Evolutionary conservation across 2,797 vertebrate species (phyloP).

Genomic region (Peromyscus nudipes): DNA sequence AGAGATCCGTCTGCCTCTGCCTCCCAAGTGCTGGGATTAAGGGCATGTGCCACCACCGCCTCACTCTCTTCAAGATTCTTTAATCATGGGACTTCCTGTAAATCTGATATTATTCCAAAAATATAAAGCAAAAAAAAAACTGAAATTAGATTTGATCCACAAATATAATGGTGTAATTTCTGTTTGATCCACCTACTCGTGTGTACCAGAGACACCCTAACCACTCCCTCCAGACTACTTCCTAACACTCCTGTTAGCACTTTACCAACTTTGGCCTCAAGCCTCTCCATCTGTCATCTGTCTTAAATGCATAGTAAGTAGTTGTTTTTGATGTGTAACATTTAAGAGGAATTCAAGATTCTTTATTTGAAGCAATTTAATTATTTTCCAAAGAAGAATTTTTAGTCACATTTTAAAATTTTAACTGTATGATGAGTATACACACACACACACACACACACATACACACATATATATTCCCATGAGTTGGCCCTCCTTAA

Average conservation of each 20-base stretch:
- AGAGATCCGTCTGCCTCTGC: not conserved
- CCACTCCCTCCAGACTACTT: too few species aligned
- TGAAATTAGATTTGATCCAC: not conserved
- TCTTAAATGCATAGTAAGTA: not conserved
- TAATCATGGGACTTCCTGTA: not conserved
- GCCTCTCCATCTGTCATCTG: not conserved
- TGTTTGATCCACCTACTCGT: not conserved
- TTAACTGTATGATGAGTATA: not conserved
- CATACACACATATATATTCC: too few species aligned
- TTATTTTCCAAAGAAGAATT: not conserved
- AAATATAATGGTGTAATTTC: not conserved
- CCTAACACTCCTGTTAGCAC: too few species aligned
- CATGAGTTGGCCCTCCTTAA: not conserved
- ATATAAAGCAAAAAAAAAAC: not conserved
- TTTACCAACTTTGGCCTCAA: accelerated
- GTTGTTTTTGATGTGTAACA: not conserved
- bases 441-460: too few species aligned
- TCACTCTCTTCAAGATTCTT: not conserved
- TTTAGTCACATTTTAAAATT: not conserved
- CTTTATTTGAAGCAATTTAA: not conserved
- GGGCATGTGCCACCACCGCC: not conserved
- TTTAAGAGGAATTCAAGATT: not conserved
- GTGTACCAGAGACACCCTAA: accelerated
- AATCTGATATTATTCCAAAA: not conserved
- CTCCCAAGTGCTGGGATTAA: not conserved